Conservation (phyloP, 2,888 invertebrate species). For the Cryptocephalus primarius region DNA sequence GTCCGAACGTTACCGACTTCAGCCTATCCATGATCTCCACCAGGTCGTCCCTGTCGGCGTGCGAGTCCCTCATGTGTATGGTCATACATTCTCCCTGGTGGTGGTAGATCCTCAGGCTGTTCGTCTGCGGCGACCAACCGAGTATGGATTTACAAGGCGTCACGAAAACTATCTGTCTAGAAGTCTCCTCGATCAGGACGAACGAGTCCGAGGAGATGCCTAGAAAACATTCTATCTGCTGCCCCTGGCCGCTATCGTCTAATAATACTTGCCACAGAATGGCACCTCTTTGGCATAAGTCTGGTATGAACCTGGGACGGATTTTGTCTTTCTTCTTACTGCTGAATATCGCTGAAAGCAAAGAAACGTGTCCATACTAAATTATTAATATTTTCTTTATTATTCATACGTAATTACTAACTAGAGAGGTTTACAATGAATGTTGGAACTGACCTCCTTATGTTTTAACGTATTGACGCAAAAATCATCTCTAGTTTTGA, state of each 20-base stretch:
- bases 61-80: constrained; percentile 60
- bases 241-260: constrained; percentile 56
- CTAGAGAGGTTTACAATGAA: too few relatives aligned
- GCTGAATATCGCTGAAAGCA: constrained; percentile 45
- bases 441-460: too few relatives aligned
- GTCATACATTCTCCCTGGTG: constrained; percentile 90
- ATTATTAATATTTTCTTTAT: too few relatives aligned
- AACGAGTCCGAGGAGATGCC: constrained; percentile 81
- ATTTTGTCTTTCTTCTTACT: constrained; percentile 64
- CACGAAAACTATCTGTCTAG: constrained; percentile 75
- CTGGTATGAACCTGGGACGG: constrained; percentile 61
- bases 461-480: too few relatives aligned
- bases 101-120: constrained; percentile 72
- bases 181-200: constrained; percentile 74
- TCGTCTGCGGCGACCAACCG: constrained; percentile 46
- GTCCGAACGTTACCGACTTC: constrained; percentile 66
- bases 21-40: constrained; percentile 73
- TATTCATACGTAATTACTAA: too few relatives aligned
- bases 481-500: too few relatives aligned
- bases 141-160: constrained; percentile 75
- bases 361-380: not conserved
- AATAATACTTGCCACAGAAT: constrained; percentile 73
- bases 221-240: constrained; percentile 29
- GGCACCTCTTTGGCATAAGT: constrained; percentile 63
- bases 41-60: constrained; percentile 56